These are phyloP conservation scores for Eriosoma lanigerum DNA, from an alignment of 1,140 invertebrate genomes.

Conservation along the genomic window DNA sequence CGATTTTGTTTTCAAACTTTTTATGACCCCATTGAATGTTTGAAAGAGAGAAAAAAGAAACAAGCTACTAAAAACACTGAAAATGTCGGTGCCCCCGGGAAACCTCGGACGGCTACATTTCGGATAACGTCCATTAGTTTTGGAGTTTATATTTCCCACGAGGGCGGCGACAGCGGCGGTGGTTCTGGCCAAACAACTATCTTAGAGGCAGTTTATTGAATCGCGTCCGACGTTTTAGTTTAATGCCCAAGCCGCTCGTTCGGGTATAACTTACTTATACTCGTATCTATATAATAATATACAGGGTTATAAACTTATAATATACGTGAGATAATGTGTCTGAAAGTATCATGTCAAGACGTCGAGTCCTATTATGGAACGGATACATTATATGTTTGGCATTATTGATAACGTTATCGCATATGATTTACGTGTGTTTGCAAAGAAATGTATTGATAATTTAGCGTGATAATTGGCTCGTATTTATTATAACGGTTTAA, in stretches of 20 bases:
- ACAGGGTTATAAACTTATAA: no score
- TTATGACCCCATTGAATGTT: not conserved
- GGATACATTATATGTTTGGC: no score
- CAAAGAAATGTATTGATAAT: no score
- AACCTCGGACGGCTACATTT: not conserved
- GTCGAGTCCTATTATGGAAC: no score
- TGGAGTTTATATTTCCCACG: constrained; percentile 49
- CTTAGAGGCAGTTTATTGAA: constrained; percentile 41
- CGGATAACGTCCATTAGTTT: constrained; percentile 48
- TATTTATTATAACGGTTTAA: no score
- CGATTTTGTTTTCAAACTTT: constrained; percentile 15
- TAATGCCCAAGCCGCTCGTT: constrained; percentile 29
- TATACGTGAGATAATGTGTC: no score
- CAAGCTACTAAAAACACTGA: constrained; percentile 26
- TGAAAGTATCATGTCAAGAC: no score
- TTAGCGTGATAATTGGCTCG: no score
- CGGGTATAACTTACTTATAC: constrained; percentile 28
- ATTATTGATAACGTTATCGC: no score
- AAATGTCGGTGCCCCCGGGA: constrained; percentile 3
- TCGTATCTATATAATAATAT: no score
- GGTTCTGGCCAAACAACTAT: constrained; percentile 32
- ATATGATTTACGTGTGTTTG: no score
- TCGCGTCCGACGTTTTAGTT: constrained; percentile 47
- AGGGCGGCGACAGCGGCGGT: constrained; percentile 17
- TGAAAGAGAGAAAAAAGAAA: not conserved